Conservation (phyloP, 2,888 invertebrate species). For the Charanyca ferruginea region DNA sequence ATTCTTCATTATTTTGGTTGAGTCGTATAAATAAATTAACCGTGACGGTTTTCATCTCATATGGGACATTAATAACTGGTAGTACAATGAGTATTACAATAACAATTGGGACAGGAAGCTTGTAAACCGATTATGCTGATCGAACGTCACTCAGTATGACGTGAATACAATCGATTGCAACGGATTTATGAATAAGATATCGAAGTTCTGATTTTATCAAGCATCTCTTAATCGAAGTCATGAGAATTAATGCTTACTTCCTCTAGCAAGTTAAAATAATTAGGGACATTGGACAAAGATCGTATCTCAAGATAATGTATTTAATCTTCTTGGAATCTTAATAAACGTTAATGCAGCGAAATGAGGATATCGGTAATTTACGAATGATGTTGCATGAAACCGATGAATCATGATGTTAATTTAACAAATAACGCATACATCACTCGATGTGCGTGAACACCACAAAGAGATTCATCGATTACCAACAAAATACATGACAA, state of each 20-base stretch:
- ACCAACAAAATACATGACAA: conserved; percentile 33
- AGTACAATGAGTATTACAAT: conserved; percentile 86
- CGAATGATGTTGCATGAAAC: conserved; percentile 49
- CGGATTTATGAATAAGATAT: conserved; percentile 85
- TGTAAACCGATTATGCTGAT: conserved; percentile 89
- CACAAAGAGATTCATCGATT: conserved; percentile 18
- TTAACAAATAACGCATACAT: conserved; percentile 17
- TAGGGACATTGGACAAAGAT: conserved; percentile 51
- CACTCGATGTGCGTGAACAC: conserved; percentile 22
- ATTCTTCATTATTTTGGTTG: conserved; percentile 73
- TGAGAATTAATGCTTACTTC: conserved; percentile 65
- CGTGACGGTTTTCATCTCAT: conserved; percentile 75
- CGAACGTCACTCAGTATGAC: conserved; percentile 85
- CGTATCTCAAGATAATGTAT: conserved; percentile 38
- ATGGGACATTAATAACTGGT: conserved; percentile 86
- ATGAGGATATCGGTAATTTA: conserved; percentile 63
- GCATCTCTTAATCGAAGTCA: conserved; percentile 67
- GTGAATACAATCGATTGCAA: conserved; percentile 83
- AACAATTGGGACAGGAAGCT: conserved; percentile 86
- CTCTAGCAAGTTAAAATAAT: conserved; percentile 59
- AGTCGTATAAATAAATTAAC: conserved; percentile 77
- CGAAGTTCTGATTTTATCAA: conserved; percentile 80
- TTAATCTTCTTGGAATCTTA: conserved; percentile 58
- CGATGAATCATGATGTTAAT: conserved; percentile 49
- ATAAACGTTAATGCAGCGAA: conserved; percentile 57